Evolutionary conservation across 1,140 invertebrate species (phyloP).

Genomic region (Pogonomyrmex barbatus): DNA sequence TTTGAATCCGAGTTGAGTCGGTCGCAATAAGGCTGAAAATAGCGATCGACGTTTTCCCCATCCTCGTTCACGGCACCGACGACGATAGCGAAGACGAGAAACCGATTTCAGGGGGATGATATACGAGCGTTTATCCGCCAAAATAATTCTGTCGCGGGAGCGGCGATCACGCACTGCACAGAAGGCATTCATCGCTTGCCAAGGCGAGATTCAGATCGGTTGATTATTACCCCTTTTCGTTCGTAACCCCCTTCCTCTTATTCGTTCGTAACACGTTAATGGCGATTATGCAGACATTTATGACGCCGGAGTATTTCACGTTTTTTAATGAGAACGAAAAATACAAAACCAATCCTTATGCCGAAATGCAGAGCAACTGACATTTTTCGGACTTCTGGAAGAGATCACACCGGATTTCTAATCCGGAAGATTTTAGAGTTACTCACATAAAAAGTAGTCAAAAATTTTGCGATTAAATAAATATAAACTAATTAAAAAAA

Average conservation of each 20-base stretch:
- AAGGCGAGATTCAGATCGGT: conserved; percentile 68
- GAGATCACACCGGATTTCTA: neutral
- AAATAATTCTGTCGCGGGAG: conserved; percentile 76
- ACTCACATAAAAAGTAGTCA: neutral
- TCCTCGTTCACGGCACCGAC: conserved; percentile 73
- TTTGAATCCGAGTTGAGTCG: conserved; percentile 60
- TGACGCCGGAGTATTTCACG: conserved; percentile 29
- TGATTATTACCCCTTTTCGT: conserved; percentile 69
- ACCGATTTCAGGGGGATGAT: conserved; percentile 73
- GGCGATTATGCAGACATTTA: conserved; percentile 65
- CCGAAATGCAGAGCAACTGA: neutral
- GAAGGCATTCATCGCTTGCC: conserved; percentile 81
- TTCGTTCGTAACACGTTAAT: conserved; percentile 65
- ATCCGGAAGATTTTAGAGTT: neutral
- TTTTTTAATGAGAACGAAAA: conserved; percentile 48
- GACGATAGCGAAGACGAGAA: conserved; percentile 66
- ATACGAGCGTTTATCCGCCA: conserved; percentile 80
- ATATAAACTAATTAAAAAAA: neutral
- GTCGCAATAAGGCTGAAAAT: conserved; percentile 83
- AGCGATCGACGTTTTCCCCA: conserved; percentile 82
- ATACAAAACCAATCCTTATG: neutral
- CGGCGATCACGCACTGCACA: conserved; percentile 56
- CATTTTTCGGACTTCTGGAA: conserved; percentile 3
- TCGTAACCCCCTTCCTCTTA: neutral
- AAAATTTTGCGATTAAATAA: neutral